These are phyloP conservation scores for Ceratitis capitata DNA, from an alignment of 1,140 invertebrate species.

Conservation along the genomic window DNA sequence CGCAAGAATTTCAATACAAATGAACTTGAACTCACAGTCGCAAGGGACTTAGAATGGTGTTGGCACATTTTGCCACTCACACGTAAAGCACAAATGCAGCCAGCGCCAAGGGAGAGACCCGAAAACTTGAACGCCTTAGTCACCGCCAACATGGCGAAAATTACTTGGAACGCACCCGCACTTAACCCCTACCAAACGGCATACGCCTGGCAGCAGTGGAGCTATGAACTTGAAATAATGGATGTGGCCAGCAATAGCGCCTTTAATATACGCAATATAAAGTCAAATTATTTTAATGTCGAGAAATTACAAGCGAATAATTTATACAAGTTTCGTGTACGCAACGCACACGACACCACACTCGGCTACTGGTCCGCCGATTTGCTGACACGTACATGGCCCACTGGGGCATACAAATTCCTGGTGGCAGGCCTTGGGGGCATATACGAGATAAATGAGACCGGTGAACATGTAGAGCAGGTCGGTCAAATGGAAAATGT, in stretches of 20 bases:
- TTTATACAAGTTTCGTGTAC: slow-evolving; percentile 79
- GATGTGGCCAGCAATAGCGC: slow-evolving; percentile 67
- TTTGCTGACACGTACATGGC: slow-evolving; percentile 76
- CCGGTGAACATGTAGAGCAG: slow-evolving; percentile 72
- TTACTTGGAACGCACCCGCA: slow-evolving; percentile 82
- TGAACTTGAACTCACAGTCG: slow-evolving; percentile 77
- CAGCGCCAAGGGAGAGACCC: slow-evolving; percentile 81
- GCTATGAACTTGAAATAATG: slow-evolving; percentile 81
- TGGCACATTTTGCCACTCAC: slow-evolving; percentile 41
- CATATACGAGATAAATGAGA: slow-evolving; percentile 75
- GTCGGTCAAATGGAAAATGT: slow-evolving; percentile 46
- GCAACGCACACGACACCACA: slow-evolving; percentile 67
- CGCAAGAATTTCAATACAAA: slow-evolving; percentile 74
- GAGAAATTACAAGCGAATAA: slow-evolving; percentile 76
- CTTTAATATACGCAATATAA: slow-evolving; percentile 68
- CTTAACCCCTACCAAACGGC: slow-evolving; percentile 81
- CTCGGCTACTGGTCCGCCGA: slow-evolving; percentile 79
- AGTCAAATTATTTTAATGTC: slow-evolving; percentile 72
- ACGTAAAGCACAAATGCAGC: slow-evolving; percentile 68
- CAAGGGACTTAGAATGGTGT: slow-evolving; percentile 55
- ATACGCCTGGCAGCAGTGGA: slow-evolving; percentile 87
- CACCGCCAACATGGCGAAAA: slow-evolving; percentile 76
- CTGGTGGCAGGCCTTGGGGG: slow-evolving; percentile 79
- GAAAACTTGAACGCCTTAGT: slow-evolving; percentile 81
- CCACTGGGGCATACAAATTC: slow-evolving; percentile 56